These are phyloP conservation scores for Coracopsis vasa DNA, from an alignment of 2,113 vertebrate species.

Conservation along the genomic window DNA sequence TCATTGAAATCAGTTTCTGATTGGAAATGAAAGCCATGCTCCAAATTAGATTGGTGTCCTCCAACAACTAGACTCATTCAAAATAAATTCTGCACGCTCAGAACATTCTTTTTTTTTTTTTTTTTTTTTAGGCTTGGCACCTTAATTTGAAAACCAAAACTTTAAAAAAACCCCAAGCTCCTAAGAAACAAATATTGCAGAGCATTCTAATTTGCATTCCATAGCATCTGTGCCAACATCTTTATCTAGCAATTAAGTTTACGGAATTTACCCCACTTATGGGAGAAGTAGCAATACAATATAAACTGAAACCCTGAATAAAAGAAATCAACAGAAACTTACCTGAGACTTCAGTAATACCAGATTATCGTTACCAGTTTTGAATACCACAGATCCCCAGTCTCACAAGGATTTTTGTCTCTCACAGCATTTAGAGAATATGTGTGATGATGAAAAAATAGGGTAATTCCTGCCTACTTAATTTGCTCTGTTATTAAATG, in stretches of 20 bases:
- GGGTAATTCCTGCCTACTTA: background rate
- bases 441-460: background rate
- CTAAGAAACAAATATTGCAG: background rate
- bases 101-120: background rate
- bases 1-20: background rate
- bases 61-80: background rate
- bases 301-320: background rate
- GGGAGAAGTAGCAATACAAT: background rate
- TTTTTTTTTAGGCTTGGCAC: background rate
- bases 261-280: background rate
- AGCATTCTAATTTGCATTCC: background rate
- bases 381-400: background rate
- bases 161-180: background rate
- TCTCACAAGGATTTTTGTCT: background rate
- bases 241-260: background rate
- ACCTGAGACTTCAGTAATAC: background rate
- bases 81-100: background rate
- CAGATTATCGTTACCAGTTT: background rate
- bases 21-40: background rate
- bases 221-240: background rate
- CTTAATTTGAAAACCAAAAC: background rate
- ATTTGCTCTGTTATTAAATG: background rate
- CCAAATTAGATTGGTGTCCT: background rate
- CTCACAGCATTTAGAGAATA: background rate
- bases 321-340: background rate